Evolutionary conservation across 2,113 vertebrate genomes (phyloP).

Genomic region (Anguilla japonica): DNA sequence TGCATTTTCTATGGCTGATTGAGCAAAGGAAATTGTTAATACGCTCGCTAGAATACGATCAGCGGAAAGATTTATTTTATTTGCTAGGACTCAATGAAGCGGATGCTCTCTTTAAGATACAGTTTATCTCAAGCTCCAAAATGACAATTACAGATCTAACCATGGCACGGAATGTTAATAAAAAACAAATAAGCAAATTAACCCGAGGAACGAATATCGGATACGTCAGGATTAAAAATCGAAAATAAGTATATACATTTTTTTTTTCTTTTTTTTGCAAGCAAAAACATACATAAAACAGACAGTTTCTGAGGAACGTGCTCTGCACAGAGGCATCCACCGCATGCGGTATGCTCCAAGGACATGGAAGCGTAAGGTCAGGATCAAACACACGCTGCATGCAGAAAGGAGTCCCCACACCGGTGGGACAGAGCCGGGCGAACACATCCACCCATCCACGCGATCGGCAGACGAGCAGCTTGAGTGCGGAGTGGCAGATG

Average conservation of each 20-base stretch:
- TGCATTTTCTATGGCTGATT: not conserved
- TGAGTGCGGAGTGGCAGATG: not conserved
- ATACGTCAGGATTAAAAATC: no score
- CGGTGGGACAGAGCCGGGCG: slow-evolving; percentile 19
- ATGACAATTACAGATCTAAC: not conserved
- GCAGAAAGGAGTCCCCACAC: slow-evolving; percentile 49
- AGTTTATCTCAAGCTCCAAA: not conserved
- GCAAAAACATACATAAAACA: slow-evolving; percentile 62
- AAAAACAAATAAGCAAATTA: no score
- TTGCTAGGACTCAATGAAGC: not conserved
- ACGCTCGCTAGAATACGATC: not conserved
- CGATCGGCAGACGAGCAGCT: not conserved
- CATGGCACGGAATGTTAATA: not conserved
- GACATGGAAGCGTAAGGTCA: slow-evolving; percentile 69
- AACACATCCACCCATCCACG: not conserved
- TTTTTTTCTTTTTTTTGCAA: not conserved
- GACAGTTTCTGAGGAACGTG: slow-evolving; percentile 51
- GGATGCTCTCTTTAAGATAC: not conserved
- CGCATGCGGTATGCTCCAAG: slow-evolving; percentile 63
- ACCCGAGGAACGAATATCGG: no score
- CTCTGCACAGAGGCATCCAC: slow-evolving; percentile 63
- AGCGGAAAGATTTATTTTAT: not conserved
- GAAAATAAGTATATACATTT: not conserved
- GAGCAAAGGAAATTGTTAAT: not conserved
- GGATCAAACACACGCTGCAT: slow-evolving; percentile 64